phyloP scores from a whole-genome alignment of 2,113 vertebrate species.

The Mobula hypostoma region DNA sequence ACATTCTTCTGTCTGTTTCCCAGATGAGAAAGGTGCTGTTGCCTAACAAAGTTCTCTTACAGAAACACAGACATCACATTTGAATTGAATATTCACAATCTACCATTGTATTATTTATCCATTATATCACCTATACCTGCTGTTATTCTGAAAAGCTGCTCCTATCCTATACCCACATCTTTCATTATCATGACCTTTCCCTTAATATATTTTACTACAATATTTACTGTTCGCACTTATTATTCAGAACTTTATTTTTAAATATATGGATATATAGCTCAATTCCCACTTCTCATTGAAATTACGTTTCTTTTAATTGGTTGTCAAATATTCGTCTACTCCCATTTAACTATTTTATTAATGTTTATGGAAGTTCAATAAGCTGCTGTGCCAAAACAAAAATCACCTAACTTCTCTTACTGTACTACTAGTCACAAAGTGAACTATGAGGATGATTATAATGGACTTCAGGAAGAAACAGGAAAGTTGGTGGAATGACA shows the following conservation, averaged over 20 bases:
- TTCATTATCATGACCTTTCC: neutral
- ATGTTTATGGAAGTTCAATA: neutral
- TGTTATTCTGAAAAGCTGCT: too few relatives aligned
- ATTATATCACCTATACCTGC: neutral
- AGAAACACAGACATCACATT: neutral
- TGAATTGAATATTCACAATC: neutral
- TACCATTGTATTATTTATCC: neutral
- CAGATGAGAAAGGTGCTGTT: neutral
- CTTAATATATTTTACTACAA: neutral
- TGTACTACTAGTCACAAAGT: too few relatives aligned
- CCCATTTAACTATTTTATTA: neutral
- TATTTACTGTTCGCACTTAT: neutral
- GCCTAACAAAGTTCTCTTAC: neutral
- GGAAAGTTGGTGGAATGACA: too few relatives aligned
- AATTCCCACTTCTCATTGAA: neutral
- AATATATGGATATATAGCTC: neutral
- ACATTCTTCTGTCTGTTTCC: neutral
- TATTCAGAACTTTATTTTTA: neutral
- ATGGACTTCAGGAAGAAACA: too few relatives aligned
- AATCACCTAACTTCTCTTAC: neutral
- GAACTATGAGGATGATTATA: too few relatives aligned
- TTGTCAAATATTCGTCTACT: neutral
- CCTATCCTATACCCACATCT: neutral
- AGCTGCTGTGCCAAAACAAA: neutral
- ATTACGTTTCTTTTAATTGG: neutral